Percentiles rank a stretch among this genome's conserved stretches.
Conservation (phyloP, 2,888 invertebrate genomes). For the Harpalus rubripes region DNA sequence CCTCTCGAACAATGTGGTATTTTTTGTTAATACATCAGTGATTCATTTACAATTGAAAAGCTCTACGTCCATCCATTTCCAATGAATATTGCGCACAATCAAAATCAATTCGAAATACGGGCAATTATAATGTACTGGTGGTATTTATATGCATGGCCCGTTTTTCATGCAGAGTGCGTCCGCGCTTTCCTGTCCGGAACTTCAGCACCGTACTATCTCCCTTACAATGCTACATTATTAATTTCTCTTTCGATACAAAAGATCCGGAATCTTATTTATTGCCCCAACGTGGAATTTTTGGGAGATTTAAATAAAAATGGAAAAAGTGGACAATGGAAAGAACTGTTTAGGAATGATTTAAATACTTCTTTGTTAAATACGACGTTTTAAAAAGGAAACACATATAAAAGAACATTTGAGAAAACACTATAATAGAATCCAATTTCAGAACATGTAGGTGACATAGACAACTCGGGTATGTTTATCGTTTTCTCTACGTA, state of each 20-base stretch:
- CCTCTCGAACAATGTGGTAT: no score
- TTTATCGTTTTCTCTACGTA: no score
- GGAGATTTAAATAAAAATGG: constrained; percentile 27
- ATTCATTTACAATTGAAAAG: no score
- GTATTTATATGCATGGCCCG: constrained; percentile 13
- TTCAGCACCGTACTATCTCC: neutral
- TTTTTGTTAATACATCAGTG: no score
- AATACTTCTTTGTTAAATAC: neutral
- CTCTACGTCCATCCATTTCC: no score
- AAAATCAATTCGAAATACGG: neutral
- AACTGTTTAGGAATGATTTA: constrained; percentile 3
- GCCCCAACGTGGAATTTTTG: constrained; percentile 1
- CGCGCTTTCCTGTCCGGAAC: constrained; percentile 9
- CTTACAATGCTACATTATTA: constrained; percentile 22
- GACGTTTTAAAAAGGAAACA: no score
- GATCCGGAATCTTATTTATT: constrained; percentile 52
- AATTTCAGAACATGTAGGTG: no score
- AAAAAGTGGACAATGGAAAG: constrained; percentile 20
- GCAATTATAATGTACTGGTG: neutral
- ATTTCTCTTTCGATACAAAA: constrained; percentile 49
- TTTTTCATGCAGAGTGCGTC: constrained; percentile 16
- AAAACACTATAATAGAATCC: no score
- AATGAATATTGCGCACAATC: neutral
- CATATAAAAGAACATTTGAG: no score
- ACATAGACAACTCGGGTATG: no score